These are phyloP conservation scores for Nineta flava DNA, from an alignment of 2,888 invertebrate genomes.

Conservation along the genomic window DNA sequence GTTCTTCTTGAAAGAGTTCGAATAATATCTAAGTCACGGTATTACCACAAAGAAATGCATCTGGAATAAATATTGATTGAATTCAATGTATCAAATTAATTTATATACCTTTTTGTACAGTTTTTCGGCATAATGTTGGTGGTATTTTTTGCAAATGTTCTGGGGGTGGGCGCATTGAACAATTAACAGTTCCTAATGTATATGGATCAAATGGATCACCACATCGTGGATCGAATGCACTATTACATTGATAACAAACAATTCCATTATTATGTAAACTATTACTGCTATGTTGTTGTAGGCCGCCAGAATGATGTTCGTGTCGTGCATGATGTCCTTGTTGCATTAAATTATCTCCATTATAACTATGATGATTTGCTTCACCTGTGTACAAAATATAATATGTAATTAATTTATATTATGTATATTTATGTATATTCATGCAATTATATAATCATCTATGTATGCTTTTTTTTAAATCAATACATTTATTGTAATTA, in stretches of 20 bases:
- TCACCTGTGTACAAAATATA: neutral
- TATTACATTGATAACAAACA: constrained; percentile 82
- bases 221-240: constrained; percentile 76
- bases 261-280: constrained; percentile 22
- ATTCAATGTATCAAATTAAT: too few relatives aligned
- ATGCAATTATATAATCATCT: too few relatives aligned
- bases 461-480: too few relatives aligned
- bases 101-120: constrained; percentile 26
- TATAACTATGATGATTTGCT: constrained; percentile 1
- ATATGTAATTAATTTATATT: neutral
- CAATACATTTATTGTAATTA: too few relatives aligned
- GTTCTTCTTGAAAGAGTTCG: too few relatives aligned
- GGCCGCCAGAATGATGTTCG: constrained; percentile 1
- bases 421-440: neutral
- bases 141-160: constrained; percentile 40
- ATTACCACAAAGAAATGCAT: too few relatives aligned
- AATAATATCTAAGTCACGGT: too few relatives aligned
- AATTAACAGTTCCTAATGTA: constrained; percentile 71
- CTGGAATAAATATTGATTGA: too few relatives aligned
- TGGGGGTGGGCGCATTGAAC: constrained; percentile 53
- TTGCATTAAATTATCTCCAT: neutral
- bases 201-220: constrained; percentile 77
- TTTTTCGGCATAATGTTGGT: constrained; percentile 67
- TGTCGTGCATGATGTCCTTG: constrained; percentile 4
- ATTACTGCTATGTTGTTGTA: neutral